A percentile compares a stretch with the other conserved stretches of the same genome.
Conservation (phyloP, 2,888 invertebrate genomes). For the Clostera curtula region DNA sequence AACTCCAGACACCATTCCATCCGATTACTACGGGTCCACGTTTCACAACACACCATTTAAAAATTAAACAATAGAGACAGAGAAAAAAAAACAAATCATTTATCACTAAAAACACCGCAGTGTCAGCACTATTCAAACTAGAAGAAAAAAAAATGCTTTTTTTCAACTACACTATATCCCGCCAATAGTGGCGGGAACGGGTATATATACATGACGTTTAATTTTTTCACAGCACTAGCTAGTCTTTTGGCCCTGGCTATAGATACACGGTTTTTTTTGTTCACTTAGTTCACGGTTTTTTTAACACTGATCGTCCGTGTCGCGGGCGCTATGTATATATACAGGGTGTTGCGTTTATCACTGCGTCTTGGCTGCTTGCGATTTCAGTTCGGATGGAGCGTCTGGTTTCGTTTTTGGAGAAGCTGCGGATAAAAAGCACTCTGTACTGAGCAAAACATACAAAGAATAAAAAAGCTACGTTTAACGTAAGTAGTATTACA, state of each 20-base stretch:
- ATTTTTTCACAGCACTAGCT: constrained; percentile 19
- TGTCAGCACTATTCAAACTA: not conserved
- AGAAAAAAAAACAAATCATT: constrained; percentile 5
- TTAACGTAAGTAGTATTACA: too few relatives aligned
- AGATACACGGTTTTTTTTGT: constrained; percentile 26
- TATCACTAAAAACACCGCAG: constrained; percentile 6
- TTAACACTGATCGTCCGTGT: constrained; percentile 16
- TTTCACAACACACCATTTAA: not conserved
- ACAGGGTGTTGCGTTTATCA: constrained; percentile 25
- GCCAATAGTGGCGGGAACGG: too few relatives aligned
- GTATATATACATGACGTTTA: too few relatives aligned
- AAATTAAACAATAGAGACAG: constrained; percentile 8
- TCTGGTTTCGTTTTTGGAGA: constrained; percentile 52
- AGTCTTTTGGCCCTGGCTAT: too few relatives aligned
- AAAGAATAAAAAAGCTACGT: too few relatives aligned
- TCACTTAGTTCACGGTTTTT: constrained; percentile 15
- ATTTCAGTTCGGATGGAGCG: constrained; percentile 31
- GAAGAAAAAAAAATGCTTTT: too few relatives aligned
- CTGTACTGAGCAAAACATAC: not conserved
- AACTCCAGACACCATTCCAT: constrained; percentile 28
- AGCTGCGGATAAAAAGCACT: constrained; percentile 28
- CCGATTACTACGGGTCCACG: constrained; percentile 5
- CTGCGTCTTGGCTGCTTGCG: constrained; percentile 43
- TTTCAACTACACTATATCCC: too few relatives aligned
- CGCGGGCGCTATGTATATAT: constrained; percentile 13